Percentiles rank a stretch among this genome's conserved stretches.
phyloP scores from a whole-genome alignment of 2,113 vertebrate species.

The Paradisaea rubra region DNA sequence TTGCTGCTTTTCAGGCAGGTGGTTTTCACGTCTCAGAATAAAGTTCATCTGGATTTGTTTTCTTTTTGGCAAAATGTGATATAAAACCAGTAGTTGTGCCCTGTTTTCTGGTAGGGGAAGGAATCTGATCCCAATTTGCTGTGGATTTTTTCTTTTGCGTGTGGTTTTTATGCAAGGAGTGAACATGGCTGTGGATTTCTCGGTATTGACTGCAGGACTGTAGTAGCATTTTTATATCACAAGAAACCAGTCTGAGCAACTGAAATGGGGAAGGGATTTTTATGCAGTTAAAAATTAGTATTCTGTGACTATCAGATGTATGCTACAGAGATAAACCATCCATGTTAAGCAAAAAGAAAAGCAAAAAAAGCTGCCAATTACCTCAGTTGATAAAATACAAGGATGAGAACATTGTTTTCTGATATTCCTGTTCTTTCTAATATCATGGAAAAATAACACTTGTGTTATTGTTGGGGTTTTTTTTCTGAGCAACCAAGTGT shows the following conservation, averaged over 20 bases:
- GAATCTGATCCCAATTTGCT: conserved; percentile 3
- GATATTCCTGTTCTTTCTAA: not conserved
- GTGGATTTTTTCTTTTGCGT: not conserved
- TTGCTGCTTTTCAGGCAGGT: not conserved
- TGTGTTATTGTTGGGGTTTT: not conserved
- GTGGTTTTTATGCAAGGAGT: not conserved
- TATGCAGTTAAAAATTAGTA: not conserved
- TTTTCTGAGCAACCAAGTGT: not conserved
- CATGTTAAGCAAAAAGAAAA: not conserved
- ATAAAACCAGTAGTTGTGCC: not conserved
- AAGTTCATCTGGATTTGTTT: not conserved
- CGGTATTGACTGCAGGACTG: not conserved
- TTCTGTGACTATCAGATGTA: not conserved
- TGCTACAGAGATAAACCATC: not conserved
- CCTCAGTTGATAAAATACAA: not conserved
- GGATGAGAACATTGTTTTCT: not conserved
- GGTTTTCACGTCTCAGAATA: not conserved
- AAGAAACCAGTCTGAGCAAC: not conserved
- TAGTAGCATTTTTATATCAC: not conserved
- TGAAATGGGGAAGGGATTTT: not conserved
- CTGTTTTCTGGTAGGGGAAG: not conserved
- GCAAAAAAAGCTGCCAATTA: not conserved
- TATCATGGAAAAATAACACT: not conserved
- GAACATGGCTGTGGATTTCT: not conserved
- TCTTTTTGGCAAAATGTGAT: not conserved